These are phyloP conservation scores for Lasioglossum oenotherae DNA, from an alignment of 2,888 invertebrate genomes.

Conservation along the genomic window DNA sequence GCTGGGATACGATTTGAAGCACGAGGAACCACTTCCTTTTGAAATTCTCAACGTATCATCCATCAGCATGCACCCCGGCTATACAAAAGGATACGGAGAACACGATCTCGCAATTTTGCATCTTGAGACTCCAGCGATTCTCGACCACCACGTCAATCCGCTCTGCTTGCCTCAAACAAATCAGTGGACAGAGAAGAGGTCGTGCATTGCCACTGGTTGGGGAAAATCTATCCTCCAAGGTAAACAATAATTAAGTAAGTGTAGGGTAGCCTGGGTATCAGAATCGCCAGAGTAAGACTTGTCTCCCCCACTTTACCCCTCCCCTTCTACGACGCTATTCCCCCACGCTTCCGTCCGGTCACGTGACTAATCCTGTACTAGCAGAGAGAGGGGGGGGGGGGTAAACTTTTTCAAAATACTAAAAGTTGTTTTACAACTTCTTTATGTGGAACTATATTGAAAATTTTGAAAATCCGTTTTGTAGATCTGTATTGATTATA, in stretches of 20 bases:
- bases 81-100: conserved; percentile 86
- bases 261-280: no score
- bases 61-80: conserved; percentile 90
- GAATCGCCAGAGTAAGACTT: background rate
- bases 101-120: conserved; percentile 91
- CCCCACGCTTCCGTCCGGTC: no score
- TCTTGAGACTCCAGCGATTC: conserved; percentile 86
- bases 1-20: conserved; percentile 88
- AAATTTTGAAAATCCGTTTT: no score
- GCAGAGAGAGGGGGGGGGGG: no score
- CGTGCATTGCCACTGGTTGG: conserved; percentile 93
- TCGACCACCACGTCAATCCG: conserved; percentile 90
- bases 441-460: no score
- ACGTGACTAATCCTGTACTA: no score
- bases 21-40: conserved; percentile 91
- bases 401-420: no score
- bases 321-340: background rate
- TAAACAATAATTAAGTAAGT: conserved; percentile 82
- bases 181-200: conserved; percentile 75
- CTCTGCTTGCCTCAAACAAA: conserved; percentile 88
- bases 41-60: conserved; percentile 90
- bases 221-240: conserved; percentile 92
- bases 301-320: background rate
- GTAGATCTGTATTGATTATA: no score
- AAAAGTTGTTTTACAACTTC: no score